Conservation (phyloP, 2,113 vertebrate genomes). For the Seriola dumerili region DNA sequence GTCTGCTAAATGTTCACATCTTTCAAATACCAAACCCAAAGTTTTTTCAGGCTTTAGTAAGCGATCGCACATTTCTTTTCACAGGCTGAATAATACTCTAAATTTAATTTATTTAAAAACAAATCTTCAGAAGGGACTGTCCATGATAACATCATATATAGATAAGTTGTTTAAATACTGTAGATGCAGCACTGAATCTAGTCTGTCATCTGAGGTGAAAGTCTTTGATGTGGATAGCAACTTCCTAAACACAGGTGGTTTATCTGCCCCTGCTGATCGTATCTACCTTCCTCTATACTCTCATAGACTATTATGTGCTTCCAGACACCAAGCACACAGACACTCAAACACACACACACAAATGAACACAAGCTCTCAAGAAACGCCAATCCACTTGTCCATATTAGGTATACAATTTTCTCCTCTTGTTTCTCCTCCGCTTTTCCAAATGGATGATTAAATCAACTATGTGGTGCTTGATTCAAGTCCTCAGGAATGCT, state of each 20-base stretch:
- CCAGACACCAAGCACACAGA: constrained; percentile 79
- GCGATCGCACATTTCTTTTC: not conserved
- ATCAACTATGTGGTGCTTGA: constrained; percentile 96
- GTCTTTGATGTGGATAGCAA: constrained; percentile 61
- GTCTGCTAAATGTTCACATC: not conserved
- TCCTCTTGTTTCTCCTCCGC: constrained; percentile 83
- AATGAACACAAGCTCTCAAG: constrained; percentile 67
- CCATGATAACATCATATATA: not conserved
- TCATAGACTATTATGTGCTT: constrained; percentile 87
- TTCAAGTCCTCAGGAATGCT: constrained; percentile 96
- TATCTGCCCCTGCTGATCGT: constrained; percentile 73
- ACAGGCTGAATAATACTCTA: not conserved
- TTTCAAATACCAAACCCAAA: not conserved
- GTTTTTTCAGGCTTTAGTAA: not conserved
- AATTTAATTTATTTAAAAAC: not conserved
- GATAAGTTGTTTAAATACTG: constrained; percentile 31
- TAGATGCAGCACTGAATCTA: constrained; percentile 38
- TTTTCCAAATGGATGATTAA: constrained; percentile 94
- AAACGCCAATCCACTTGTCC: constrained; percentile 91
- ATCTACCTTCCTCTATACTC: constrained; percentile 79
- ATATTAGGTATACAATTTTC: constrained; percentile 98
- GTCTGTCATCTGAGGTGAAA: constrained; percentile 55
- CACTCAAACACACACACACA: constrained; percentile 59
- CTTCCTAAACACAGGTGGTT: constrained; percentile 78
- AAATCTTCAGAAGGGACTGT: not conserved